A percentile compares a stretch with the other conserved stretches of the same genome.
These are phyloP conservation scores for Lasioglossum albipes DNA, from an alignment of 1,140 invertebrate species.

Conservation along the genomic window DNA sequence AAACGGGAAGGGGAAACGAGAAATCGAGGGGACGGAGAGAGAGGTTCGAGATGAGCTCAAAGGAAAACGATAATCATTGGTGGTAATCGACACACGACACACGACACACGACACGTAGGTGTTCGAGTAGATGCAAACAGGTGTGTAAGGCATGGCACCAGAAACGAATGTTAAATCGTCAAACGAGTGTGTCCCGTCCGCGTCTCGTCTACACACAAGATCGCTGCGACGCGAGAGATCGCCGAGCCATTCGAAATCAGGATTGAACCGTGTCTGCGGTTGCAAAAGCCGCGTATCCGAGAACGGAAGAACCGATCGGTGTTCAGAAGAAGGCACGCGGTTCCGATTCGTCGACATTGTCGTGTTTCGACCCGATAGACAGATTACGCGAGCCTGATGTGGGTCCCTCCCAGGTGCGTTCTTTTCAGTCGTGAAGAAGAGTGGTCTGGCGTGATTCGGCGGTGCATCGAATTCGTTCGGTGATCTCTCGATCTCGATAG, in stretches of 20 bases:
- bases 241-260: neutral
- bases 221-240: constrained; percentile 1
- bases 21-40: neutral
- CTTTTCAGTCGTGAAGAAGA: too few species aligned
- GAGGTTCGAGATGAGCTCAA: neutral
- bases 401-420: too few species aligned
- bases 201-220: constrained; percentile 8
- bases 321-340: too few species aligned
- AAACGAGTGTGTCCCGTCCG: neutral
- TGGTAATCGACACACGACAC: too few species aligned
- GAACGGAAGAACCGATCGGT: too few species aligned
- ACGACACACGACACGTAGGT: too few species aligned
- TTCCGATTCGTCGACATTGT: too few species aligned
- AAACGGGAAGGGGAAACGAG: neutral
- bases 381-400: too few species aligned
- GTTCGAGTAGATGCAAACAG: neutral
- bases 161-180: neutral
- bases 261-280: neutral
- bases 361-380: too few species aligned
- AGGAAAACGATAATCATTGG: neutral
- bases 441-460: too few species aligned
- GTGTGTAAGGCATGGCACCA: neutral
- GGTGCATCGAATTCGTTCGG: neutral
- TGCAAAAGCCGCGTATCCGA: too few species aligned
- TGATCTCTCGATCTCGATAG: constrained; percentile 14